A percentile compares a stretch with the other conserved stretches of the same genome.
phyloP scores from a whole-genome alignment of 2,888 invertebrate genomes.

The Caenorhabditis parvicauda region DNA sequence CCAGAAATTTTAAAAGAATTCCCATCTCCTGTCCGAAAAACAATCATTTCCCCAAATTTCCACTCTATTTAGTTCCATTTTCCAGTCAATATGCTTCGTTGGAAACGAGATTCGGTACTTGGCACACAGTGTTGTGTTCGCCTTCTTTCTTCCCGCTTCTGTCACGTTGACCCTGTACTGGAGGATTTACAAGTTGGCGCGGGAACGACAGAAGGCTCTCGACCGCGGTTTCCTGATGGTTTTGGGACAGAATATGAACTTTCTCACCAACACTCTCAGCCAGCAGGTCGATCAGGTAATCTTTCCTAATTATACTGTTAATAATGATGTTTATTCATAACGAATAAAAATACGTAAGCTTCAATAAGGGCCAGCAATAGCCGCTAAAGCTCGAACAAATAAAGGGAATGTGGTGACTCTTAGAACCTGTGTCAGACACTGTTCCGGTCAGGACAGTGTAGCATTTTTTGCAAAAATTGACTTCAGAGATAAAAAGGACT shows the following conservation, averaged over 20 bases:
- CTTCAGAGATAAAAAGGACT: no score
- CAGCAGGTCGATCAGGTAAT: constrained; percentile 45
- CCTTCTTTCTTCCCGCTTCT: constrained; percentile 62
- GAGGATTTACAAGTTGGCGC: constrained; percentile 60
- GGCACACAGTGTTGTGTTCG: constrained; percentile 62
- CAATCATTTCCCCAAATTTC: neutral
- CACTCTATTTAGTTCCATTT: neutral
- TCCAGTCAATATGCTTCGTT: constrained; percentile 56
- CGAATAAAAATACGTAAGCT: no score
- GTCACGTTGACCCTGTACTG: constrained; percentile 62
- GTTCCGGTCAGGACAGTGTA: no score
- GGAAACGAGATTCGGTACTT: constrained; percentile 61
- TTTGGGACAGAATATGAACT: constrained; percentile 62
- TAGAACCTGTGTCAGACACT: no score
- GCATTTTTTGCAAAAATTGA: no score
- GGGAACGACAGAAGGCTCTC: constrained; percentile 57
- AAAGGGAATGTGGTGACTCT: no score
- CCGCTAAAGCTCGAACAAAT: no score
- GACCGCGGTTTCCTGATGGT: constrained; percentile 61
- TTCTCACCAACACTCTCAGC: constrained; percentile 60
- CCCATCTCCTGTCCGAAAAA: no score
- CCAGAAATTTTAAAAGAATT: no score
- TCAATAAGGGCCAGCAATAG: no score
- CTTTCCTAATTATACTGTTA: neutral
- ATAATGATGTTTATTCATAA: no score